Evolutionary conservation across 2,797 vertebrate species (phyloP), one percentile per base, ranked within the genome.

Genomic region (Ibycter americanus): DNA sequence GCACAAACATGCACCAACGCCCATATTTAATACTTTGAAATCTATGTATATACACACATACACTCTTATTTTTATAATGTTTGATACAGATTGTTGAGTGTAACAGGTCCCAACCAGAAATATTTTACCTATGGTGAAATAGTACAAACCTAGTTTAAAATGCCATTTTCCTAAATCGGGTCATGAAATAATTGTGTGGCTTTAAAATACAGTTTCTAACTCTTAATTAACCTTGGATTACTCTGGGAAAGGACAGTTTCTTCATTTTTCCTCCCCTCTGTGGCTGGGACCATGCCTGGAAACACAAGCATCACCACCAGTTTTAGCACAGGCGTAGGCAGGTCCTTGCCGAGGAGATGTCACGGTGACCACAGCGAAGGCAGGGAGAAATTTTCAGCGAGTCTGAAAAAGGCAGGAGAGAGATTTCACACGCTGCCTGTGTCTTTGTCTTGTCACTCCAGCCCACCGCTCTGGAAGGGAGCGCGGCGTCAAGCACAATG

Each of bases 401-500:
- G 77, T 86, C 44, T 49, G 42, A 54, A 66, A 62, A 63, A 82
- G 55, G 82, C 83, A 56, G 90, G 95, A 84, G 78, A 89, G 83
- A 93, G 86, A 84, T 96, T 92, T 51, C 52, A 61, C 71, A 84
- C 62, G 61, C 96, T 94, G 79, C 93, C 91, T 89, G 62, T 90
- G 94, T 87, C 95, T 90, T 51, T 42, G 91, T 91, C 96, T 93
- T 92, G 71, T 95, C 96, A 95, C 90, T 81, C 78, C 83, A 90
- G 89, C 90, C 96, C 95, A 96, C 94, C 21, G 65, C 90, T 96
- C 94, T 89, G 97, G 95, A 95, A 96, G 83, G 92, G 65, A 97
- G 91, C 85, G 79, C 80, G 70, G 87, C 76, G 89, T 95, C 83
- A 54, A 96, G 91, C 83, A 62, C 80, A 93, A 96, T 83, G 90